Percentiles rank a stretch among this genome's conserved stretches.
Conservation (phyloP, 2,113 vertebrate genomes). For the Telmatochromis sp. region DNA sequence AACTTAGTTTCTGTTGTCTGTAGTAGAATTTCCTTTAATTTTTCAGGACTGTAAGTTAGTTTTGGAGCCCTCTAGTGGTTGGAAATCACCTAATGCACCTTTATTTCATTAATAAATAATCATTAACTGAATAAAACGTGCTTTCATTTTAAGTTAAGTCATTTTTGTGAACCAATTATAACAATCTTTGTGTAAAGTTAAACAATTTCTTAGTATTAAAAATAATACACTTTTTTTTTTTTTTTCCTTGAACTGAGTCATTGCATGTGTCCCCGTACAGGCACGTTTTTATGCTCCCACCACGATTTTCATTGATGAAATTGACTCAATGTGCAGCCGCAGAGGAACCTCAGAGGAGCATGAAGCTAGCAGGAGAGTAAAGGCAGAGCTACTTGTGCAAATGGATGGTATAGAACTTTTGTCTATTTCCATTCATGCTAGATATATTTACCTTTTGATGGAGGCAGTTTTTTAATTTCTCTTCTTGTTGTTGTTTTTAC, state of each 20-base stretch:
- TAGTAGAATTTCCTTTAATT: background rate
- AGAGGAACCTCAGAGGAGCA: slow-evolving; percentile 96
- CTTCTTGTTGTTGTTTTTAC: background rate
- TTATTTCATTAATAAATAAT: background rate
- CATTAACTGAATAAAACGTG: background rate
- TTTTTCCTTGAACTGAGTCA: background rate
- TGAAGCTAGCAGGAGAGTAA: slow-evolving; percentile 92
- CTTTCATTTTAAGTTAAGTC: background rate
- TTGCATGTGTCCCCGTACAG: slow-evolving; percentile 58
- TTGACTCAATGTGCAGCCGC: slow-evolving; percentile 98
- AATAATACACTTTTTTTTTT: background rate
- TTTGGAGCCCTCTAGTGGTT: background rate
- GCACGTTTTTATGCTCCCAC: slow-evolving; percentile 95
- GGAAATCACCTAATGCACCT: background rate
- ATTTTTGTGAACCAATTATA: background rate
- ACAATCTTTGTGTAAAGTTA: too few species aligned
- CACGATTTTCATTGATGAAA: slow-evolving; percentile 98
- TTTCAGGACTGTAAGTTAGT: background rate
- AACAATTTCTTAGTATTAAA: background rate
- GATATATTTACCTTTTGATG: background rate
- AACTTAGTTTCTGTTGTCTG: background rate
- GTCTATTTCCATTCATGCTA: background rate
- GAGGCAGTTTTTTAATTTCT: background rate
- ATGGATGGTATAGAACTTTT: slow-evolving; percentile 85
- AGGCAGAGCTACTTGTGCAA: slow-evolving; percentile 93